phyloP scores from a whole-genome alignment of 53 echinoderm and acorn worm species.

The Holothuria scabra region DNA sequence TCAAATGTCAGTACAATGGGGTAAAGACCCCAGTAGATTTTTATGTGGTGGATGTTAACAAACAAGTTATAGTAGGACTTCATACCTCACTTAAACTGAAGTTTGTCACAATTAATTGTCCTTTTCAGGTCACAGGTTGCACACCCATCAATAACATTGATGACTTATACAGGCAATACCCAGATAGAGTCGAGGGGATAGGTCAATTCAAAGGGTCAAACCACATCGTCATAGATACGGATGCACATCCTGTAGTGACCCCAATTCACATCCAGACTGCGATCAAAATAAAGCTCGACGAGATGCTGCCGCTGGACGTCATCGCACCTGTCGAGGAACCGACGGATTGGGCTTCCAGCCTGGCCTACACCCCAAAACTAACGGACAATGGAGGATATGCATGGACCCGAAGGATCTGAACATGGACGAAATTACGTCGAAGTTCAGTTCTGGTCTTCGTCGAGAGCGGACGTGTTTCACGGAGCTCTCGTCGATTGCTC shows the following conservation, averaged over 20 bases:
- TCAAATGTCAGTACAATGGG: background rate
- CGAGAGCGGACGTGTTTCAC: too few relatives aligned
- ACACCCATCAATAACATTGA: conserved; percentile 18
- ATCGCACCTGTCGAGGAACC: conserved; percentile 48
- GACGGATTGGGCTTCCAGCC: conserved; percentile 47
- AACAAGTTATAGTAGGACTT: conserved; percentile 8
- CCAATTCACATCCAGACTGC: conserved; percentile 41
- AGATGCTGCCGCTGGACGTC: conserved; percentile 43
- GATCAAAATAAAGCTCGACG: conserved; percentile 52
- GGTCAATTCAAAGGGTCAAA: conserved; percentile 38
- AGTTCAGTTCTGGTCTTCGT: too few relatives aligned
- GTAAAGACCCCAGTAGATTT: background rate
- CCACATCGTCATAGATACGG: background rate
- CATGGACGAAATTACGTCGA: too few relatives aligned
- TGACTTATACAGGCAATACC: conserved; percentile 19
- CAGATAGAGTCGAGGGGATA: conserved; percentile 50
- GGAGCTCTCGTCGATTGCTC: too few relatives aligned
- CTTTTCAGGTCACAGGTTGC: too few relatives aligned
- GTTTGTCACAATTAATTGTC: conserved; percentile 6
- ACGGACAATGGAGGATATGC: conserved; percentile 56
- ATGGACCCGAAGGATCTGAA: conserved; percentile 79
- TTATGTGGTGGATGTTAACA: conserved; percentile 1
- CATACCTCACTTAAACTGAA: background rate
- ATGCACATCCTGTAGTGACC: conserved; percentile 31
- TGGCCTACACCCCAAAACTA: conserved; percentile 34